Percentiles rank a stretch among this genome's conserved stretches.
These are phyloP conservation scores for Aporophyla nigra DNA, from an alignment of 2,888 invertebrate species.

Conservation along the genomic window DNA sequence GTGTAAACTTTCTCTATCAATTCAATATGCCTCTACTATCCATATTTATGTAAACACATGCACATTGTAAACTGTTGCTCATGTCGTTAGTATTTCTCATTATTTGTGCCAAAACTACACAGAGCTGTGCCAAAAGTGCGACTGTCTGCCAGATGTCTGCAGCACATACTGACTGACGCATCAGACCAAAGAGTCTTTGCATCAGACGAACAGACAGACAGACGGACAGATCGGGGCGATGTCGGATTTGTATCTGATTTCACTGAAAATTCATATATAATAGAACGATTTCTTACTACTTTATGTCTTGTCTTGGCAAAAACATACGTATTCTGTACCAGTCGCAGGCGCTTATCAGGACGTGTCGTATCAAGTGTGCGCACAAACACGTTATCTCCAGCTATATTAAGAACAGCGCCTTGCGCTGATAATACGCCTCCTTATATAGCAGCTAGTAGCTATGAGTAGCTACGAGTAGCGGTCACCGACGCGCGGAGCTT, in stretches of 20 bases:
- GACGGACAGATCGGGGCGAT: conserved; percentile 5
- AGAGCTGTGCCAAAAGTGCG: conserved; percentile 32
- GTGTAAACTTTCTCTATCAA: background rate
- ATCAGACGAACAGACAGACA: background rate
- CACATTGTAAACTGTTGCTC: conserved; percentile 7
- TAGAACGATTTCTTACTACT: conserved; percentile 5
- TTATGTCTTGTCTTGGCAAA: background rate
- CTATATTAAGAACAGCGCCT: conserved; percentile 56
- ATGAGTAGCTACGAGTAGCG: conserved; percentile 5
- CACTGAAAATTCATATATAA: conserved; percentile 4
- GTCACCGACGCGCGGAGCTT: background rate
- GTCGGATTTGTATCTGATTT: conserved; percentile 1
- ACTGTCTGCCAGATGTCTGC: conserved; percentile 46
- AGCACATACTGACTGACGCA: conserved; percentile 4
- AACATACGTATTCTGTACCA: conserved; percentile 1
- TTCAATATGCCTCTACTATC: background rate
- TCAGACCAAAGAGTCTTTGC: too few relatives aligned
- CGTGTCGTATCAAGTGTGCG: conserved; percentile 15
- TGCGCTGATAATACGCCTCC: conserved; percentile 54
- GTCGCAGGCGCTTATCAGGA: conserved; percentile 41
- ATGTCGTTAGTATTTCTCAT: background rate
- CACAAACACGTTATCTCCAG: conserved; percentile 54
- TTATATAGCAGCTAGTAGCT: conserved; percentile 30
- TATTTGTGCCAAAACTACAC: conserved; percentile 25
- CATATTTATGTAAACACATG: background rate